These are phyloP conservation scores for Malthinus seriepunctatus DNA, from an alignment of 2,888 invertebrate genomes.

Conservation along the genomic window DNA sequence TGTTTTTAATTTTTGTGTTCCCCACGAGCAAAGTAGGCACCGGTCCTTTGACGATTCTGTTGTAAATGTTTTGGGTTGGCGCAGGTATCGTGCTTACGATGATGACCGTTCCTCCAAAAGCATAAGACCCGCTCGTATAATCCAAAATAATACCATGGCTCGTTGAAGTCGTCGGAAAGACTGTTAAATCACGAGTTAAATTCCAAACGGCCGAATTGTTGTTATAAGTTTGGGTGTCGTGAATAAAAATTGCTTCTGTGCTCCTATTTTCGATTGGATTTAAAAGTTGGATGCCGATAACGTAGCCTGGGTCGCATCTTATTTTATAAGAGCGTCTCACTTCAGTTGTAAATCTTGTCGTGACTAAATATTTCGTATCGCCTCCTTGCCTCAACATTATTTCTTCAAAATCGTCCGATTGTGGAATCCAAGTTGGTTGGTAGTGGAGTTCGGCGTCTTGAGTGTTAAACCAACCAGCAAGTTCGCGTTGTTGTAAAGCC, in stretches of 20 bases:
- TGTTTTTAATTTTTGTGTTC: constrained; percentile 77
- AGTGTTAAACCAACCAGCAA: constrained; percentile 88
- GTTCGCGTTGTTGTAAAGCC: constrained; percentile 82
- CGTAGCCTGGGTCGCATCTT: constrained; percentile 78
- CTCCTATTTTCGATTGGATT: constrained; percentile 90
- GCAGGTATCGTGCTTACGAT: constrained; percentile 75
- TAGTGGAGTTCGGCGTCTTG: constrained; percentile 74
- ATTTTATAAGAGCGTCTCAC: constrained; percentile 65
- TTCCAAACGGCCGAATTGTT: constrained; percentile 73
- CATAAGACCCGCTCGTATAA: constrained; percentile 77
- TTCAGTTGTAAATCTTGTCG: constrained; percentile 65
- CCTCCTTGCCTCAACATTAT: constrained; percentile 67
- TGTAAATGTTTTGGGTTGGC: constrained; percentile 72
- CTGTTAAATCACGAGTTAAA: constrained; percentile 79
- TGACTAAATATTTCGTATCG: constrained; percentile 80
- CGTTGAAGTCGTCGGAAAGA: constrained; percentile 88
- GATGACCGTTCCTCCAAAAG: constrained; percentile 81
- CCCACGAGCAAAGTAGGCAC: constrained; percentile 74
- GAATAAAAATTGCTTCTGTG: constrained; percentile 79
- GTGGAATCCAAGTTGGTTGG: constrained; percentile 73
- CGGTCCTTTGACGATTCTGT: constrained; percentile 76
- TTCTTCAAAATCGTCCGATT: constrained; percentile 57
- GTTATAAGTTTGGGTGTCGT: constrained; percentile 73
- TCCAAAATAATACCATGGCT: constrained; percentile 79
- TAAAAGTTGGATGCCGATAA: constrained; percentile 85